Evolutionary conservation across 2,888 invertebrate species (phyloP), one percentile per base, ranked within the genome.

Genomic region (Drosophila subquinaria): DNA sequence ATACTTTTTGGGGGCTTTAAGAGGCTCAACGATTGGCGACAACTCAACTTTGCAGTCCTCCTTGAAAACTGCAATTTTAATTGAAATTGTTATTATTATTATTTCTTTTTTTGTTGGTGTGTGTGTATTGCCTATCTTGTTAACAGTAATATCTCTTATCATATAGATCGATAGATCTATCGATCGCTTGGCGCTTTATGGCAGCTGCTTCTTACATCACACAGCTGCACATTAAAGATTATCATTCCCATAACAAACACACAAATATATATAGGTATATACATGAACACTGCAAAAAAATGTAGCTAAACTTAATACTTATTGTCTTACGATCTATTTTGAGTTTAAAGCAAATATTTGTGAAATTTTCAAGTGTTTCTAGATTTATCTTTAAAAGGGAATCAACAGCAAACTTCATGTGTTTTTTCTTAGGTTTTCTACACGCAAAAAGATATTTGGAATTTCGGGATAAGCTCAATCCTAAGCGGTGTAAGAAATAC

Each of bases 111-210:
- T 42, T n/a, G n/a, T 53, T 23, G 38, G 3, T 33, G 11, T 23
- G 30, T 11, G 45, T 52, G 65, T 59, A 56, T 40, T 61, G 56
- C 50, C 68, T 76, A 77, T 77, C 75, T 73, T 52, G 45, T 45
- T n/a, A 35, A 57, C 36, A 47, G 64, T 42, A 50, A 57, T 73
- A 76, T 76, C 71, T 57, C 67, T 77, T 77, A 77, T 76, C 76
- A 27, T 42, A 69, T 73, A 76, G 76, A 76, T 77, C 71, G 77
- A 79, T 76, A 67, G 76, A 79, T 65, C 43, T 30, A 59, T 27
- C 60, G 59, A 65, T 71, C 67, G 75, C 38, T 47, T 36, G 20
- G 13, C 59, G 66, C 57, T 55, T 69, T 76, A 77, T 69, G 73
- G 42, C 62, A 64, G 78, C 59, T 73, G 57, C 76, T 67, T 76